Evolutionary conservation across 2,113 vertebrate species (phyloP), one percentile per base, ranked within the genome.

Genomic region (Pundamilia nyererei): DNA sequence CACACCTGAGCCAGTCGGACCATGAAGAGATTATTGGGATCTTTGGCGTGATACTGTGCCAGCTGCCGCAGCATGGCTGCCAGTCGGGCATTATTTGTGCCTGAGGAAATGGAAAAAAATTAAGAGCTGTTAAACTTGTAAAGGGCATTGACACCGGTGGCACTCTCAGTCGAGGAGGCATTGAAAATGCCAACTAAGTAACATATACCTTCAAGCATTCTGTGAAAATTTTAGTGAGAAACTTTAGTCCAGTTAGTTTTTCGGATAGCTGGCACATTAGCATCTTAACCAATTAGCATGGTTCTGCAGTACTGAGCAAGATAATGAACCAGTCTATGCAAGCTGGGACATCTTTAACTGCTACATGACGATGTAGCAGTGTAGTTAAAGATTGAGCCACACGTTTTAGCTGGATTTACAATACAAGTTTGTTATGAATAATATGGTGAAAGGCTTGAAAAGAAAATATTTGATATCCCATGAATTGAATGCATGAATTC

Each of bases 21-120:
- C 98, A 99, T 99, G 96, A 99, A 99, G 89, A 99, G 98, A 86
- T 99, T 99, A 96, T 99, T 99, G 49, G 99, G 99, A 93, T 99
- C 99, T 96, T 99, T 99, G 93, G 98, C 98, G 0, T 99, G 99
- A 95, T 99, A 99, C 88, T 99, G 99, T 29, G 99, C 99, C 31
- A 99, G 96, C 93, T 99, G 99, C 33, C 98, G 96, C 87, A 99
- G 95, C 98, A 99, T 99, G 1, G 99, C 99, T 3, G 99, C 99
- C 92, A 99, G 91, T 1, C 99, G 97, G 26, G 99, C 99, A 0
- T 99, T 99, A 90, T 99, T 99, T 83, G 99, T 99, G 89, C 99
- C 99, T 99, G 91, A 24, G 65, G 65, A 91, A 10, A 79, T 29
- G 35, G 24, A 86, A 87, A 82, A 82, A 83, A 82, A 60, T n/a